Percentiles rank a stretch among this genome's conserved stretches.
Conservation (phyloP, 1,140 invertebrate genomes). For the Ips typographus region DNA sequence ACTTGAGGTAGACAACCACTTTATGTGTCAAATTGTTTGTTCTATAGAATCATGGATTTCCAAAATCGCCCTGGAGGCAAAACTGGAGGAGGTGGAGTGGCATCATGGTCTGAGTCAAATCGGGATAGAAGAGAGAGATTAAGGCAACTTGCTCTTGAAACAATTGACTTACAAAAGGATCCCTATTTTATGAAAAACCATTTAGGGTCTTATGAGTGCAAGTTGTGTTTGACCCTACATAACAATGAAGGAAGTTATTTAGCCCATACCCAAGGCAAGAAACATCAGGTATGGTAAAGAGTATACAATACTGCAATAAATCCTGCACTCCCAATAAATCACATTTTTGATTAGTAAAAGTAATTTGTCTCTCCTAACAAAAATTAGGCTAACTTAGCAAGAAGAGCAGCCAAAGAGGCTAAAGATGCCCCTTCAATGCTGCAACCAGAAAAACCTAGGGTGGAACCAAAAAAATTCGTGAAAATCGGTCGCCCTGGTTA, state of each 20-base stretch:
- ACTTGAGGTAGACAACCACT: too few species aligned
- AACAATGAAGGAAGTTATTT: slow-evolving; percentile 99
- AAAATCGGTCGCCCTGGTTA: slow-evolving; percentile 99
- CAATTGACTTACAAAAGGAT: slow-evolving; percentile 98
- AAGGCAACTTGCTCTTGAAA: slow-evolving; percentile 94
- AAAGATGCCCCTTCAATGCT: slow-evolving; percentile 91
- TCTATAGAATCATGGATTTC: slow-evolving; percentile 77
- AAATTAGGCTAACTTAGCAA: slow-evolving; percentile 84
- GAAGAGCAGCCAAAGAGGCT: slow-evolving; percentile 97
- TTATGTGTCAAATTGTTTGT: too few species aligned
- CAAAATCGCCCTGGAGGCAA: slow-evolving; percentile 98
- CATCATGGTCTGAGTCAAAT: slow-evolving; percentile 98
- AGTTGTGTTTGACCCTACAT: slow-evolving; percentile 96
- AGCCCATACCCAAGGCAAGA: slow-evolving; percentile 99
- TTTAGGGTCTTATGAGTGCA: slow-evolving; percentile 98
- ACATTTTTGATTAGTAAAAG: too few species aligned
- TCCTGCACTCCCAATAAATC: not conserved
- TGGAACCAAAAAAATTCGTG: slow-evolving; percentile 98
- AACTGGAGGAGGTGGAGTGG: slow-evolving; percentile 97
- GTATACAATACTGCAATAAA: not conserved
- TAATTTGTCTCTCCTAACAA: too few species aligned
- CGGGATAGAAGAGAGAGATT: slow-evolving; percentile 94
- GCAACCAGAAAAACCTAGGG: slow-evolving; percentile 90
- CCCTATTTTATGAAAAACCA: slow-evolving; percentile 99
- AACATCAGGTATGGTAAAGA: slow-evolving; percentile 75